Conservation (phyloP, 2,888 invertebrate genomes). For the Allolobophora icterica region DNA sequence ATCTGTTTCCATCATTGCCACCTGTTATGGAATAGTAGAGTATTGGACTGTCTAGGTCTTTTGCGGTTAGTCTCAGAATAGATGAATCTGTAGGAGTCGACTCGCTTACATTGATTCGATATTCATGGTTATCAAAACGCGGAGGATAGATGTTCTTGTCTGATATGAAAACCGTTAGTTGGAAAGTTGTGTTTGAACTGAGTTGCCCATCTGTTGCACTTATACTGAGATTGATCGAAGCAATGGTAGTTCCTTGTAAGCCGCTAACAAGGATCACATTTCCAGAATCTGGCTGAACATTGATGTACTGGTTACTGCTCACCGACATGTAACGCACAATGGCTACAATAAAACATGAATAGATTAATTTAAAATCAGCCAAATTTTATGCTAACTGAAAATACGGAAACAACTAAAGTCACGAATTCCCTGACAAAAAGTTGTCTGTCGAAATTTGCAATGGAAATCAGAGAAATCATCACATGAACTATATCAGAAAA, state of each 20-base stretch:
- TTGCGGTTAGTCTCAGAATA: slow-evolving; percentile 32
- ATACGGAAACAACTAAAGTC: background rate
- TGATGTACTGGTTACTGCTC: background rate
- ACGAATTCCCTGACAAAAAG: background rate
- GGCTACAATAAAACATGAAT: background rate
- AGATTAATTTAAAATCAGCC: background rate
- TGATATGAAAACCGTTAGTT: slow-evolving; percentile 6
- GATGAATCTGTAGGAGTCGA: slow-evolving; percentile 48
- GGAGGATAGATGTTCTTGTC: slow-evolving; percentile 50
- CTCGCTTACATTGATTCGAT: slow-evolving; percentile 50
- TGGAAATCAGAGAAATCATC: background rate
- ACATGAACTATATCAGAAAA: background rate
- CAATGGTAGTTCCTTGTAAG: background rate
- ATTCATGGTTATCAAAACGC: slow-evolving; percentile 47
- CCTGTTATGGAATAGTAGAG: slow-evolving; percentile 28
- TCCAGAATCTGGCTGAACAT: slow-evolving; percentile 11
- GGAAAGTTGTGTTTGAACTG: background rate
- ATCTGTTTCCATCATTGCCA: slow-evolving; percentile 32
- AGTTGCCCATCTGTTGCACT: slow-evolving; percentile 22
- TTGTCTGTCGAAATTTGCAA: background rate
- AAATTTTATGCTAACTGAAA: background rate
- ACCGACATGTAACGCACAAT: background rate
- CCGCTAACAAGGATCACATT: background rate
- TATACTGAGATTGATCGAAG: background rate
- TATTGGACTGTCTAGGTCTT: slow-evolving; percentile 30